Evolutionary conservation across 2,113 vertebrate species (phyloP).

Genomic region (Alectura lathami): DNA sequence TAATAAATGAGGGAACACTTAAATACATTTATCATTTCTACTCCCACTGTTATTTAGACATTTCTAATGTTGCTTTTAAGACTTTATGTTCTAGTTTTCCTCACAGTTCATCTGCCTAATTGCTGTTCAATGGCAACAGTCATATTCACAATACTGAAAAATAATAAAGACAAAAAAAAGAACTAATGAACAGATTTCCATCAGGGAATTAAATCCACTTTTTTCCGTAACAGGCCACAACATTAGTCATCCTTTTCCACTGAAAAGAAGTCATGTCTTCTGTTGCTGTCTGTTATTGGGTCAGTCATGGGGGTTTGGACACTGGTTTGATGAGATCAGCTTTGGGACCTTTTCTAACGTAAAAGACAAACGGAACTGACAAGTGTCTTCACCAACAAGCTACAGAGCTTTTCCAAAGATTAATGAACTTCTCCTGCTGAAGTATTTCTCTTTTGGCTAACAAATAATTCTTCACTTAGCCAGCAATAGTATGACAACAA

Average conservation of each 20-base stretch:
- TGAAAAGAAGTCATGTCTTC: neutral
- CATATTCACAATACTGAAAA: neutral
- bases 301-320: constrained; percentile 1
- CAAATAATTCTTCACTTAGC: neutral
- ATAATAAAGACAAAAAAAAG: neutral
- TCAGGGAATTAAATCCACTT: neutral
- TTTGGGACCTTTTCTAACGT: neutral
- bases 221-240: neutral
- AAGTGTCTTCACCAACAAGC: constrained; percentile 2
- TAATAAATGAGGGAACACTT: neutral
- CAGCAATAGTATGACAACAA: neutral
- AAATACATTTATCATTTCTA: neutral
- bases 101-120: neutral
- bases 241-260: constrained; percentile 44
- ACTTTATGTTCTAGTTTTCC: neutral
- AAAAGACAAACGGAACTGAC: constrained; percentile 23
- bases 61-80: neutral
- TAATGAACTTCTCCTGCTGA: neutral
- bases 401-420: constrained; percentile 33
- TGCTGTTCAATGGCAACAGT: neutral
- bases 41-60: neutral
- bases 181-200: neutral
- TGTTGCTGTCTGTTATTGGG: neutral
- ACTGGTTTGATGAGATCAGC: constrained; percentile 33
- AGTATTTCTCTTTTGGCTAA: constrained; percentile 4